These are phyloP conservation scores for Halocaridina rubra DNA, from an alignment of 2,888 invertebrate species.

Conservation along the genomic window DNA sequence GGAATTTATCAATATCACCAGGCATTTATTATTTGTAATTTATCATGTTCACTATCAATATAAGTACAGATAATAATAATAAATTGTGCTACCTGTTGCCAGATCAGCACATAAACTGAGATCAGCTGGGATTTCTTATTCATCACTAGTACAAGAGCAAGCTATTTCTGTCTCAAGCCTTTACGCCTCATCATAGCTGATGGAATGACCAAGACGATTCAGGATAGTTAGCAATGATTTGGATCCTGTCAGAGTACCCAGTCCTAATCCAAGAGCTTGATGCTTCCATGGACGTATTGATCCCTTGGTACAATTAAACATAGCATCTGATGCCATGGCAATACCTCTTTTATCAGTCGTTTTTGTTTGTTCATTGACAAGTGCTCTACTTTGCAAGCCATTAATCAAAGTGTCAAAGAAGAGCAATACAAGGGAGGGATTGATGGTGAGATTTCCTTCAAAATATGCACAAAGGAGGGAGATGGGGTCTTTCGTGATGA, in stretches of 20 bases:
- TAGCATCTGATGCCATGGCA: slow-evolving; percentile 12
- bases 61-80: too few species aligned
- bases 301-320: background rate
- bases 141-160: background rate
- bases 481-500: background rate
- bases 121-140: background rate
- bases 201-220: background rate
- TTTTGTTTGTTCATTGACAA: background rate
- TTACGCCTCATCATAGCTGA: slow-evolving; percentile 4
- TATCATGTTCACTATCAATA: too few species aligned
- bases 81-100: background rate
- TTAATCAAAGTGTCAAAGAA: background rate
- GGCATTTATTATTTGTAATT: too few species aligned
- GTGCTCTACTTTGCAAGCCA: background rate
- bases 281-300: slow-evolving; percentile 2
- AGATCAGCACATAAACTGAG: background rate
- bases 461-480: background rate
- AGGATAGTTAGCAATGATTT: background rate
- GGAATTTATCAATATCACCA: too few species aligned
- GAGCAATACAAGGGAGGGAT: background rate
- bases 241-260: background rate
- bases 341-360: background rate
- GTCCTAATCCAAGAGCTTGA: background rate
- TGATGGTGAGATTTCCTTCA: background rate
- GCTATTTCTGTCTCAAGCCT: background rate